Conservation (phyloP, 1,140 invertebrate genomes). For the Procambarus clarkii region DNA sequence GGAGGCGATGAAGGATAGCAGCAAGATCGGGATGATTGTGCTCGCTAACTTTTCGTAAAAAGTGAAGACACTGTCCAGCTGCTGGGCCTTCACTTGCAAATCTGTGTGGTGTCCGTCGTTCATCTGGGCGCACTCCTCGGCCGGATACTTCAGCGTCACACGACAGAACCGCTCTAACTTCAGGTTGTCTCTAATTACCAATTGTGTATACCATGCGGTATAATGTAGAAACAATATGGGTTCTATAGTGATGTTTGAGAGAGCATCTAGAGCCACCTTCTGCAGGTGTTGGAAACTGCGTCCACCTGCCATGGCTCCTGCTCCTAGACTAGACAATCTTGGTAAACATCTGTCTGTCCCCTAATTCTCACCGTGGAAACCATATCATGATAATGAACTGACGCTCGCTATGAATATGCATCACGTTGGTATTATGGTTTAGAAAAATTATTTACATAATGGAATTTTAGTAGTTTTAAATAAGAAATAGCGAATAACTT, state of each 20-base stretch:
- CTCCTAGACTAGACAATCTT: too few species aligned
- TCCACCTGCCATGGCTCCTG: not conserved
- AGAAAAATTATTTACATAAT: too few species aligned
- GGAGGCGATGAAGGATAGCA: constrained; percentile 31
- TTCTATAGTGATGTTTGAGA: not conserved
- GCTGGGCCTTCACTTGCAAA: too few species aligned
- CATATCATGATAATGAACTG: too few species aligned
- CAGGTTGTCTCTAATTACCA: not conserved
- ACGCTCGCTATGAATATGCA: too few species aligned
- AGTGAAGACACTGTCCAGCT: too few species aligned
- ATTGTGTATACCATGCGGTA: not conserved
- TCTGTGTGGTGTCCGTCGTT: constrained; percentile 3
- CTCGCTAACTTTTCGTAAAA: constrained; percentile 1
- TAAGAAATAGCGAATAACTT: too few species aligned
- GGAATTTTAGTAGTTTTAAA: too few species aligned
- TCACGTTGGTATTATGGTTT: too few species aligned
- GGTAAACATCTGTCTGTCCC: too few species aligned
- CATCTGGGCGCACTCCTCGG: not conserved
- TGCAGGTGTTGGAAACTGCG: not conserved
- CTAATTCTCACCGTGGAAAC: too few species aligned
- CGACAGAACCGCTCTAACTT: constrained; percentile 31
- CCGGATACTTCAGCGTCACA: not conserved
- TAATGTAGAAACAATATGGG: not conserved
- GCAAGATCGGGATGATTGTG: not conserved
- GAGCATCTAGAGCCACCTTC: not conserved